These are phyloP conservation scores for Papilio polytes DNA, from an alignment of 1,140 invertebrate genomes.

Conservation along the genomic window DNA sequence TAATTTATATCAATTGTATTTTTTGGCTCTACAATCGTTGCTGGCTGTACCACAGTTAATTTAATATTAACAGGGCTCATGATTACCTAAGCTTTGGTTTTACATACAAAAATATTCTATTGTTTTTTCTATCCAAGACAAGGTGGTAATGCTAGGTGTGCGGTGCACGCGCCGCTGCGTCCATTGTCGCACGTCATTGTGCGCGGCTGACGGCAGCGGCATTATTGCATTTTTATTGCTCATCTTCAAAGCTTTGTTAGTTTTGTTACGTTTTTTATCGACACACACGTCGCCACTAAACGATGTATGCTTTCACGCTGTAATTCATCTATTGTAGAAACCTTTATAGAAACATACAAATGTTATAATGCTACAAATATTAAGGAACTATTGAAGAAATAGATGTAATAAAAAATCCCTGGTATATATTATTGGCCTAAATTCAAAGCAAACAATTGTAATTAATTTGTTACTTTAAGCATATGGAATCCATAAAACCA, in stretches of 20 bases:
- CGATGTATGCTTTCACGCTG: conserved; percentile 79
- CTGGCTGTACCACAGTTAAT: not conserved
- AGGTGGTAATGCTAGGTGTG: conserved; percentile 46
- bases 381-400: not conserved
- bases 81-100: not conserved
- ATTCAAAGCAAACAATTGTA: not conserved
- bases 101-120: conserved; percentile 2
- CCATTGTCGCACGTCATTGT: conserved; percentile 69
- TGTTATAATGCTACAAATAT: conserved; percentile 22
- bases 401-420: not conserved
- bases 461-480: not conserved
- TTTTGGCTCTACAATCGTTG: not conserved
- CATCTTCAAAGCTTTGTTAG: conserved; percentile 79
- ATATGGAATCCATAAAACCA: not conserved
- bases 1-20: not conserved
- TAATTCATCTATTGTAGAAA: conserved; percentile 66
- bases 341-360: conserved; percentile 50
- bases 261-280: conserved; percentile 75
- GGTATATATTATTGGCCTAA: not conserved
- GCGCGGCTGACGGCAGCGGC: conserved; percentile 60
- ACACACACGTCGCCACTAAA: conserved; percentile 61
- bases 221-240: conserved; percentile 80
- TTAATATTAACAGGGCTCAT: not conserved
- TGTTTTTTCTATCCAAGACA: conserved; percentile 1
- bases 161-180: conserved; percentile 67